Percentiles rank a stretch among this genome's conserved stretches.
Evolutionary conservation across 2,888 invertebrate species (phyloP).

Genomic region (Calephelis perditalis): DNA sequence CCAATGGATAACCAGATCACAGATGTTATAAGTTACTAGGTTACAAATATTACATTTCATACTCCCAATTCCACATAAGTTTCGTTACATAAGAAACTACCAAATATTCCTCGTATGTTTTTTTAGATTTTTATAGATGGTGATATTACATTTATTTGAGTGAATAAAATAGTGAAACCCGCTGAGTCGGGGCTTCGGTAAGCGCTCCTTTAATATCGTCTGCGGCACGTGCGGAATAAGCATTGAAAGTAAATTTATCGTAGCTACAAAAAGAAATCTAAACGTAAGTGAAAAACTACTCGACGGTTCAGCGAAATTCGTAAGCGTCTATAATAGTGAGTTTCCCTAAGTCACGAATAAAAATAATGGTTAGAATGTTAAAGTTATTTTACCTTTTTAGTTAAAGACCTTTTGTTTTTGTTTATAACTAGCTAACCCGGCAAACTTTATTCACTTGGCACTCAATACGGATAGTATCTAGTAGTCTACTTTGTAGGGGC

Average conservation of each 20-base stretch:
- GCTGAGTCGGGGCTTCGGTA: slow-evolving; percentile 8
- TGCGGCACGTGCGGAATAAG: slow-evolving; percentile 17
- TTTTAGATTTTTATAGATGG: slow-evolving; percentile 11
- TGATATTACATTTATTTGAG: slow-evolving; percentile 13
- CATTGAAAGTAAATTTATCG: slow-evolving; percentile 21
- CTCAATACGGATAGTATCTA: too few species aligned
- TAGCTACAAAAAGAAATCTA: slow-evolving; percentile 15
- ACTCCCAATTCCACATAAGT: too few species aligned
- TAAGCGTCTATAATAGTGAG: slow-evolving; percentile 8
- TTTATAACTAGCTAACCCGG: too few species aligned
- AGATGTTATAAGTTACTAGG: too few species aligned
- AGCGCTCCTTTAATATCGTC: slow-evolving; percentile 17
- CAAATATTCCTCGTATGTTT: slow-evolving; percentile 1
- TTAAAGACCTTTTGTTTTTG: too few species aligned
- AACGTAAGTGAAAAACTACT: slow-evolving; percentile 23
- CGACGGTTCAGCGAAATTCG: slow-evolving; percentile 17
- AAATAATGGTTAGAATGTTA: too few species aligned
- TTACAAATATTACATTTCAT: too few species aligned
- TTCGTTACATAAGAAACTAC: background rate
- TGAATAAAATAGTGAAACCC: slow-evolving; percentile 11
- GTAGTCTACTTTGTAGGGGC: too few species aligned
- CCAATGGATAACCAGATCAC: too few species aligned
- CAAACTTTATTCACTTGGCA: too few species aligned
- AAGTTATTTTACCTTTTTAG: too few species aligned
- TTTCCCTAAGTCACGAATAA: too few species aligned